These are phyloP conservation scores for Venusia cambrica DNA, from an alignment of 2,888 invertebrate species.

Conservation along the genomic window DNA sequence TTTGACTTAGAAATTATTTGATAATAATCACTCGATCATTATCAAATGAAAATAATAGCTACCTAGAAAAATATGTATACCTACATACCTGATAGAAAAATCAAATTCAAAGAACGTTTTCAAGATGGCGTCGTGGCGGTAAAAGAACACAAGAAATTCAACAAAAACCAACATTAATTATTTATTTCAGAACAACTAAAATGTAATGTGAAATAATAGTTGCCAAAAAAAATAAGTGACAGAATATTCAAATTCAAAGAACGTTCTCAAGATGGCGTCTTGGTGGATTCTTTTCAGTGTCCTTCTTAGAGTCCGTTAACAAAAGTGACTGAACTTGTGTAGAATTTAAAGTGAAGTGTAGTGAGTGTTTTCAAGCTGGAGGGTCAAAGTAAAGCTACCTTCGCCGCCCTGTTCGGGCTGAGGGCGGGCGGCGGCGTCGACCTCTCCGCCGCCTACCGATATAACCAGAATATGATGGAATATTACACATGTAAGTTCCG, in stretches of 20 bases:
- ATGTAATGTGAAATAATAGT: conserved; percentile 1
- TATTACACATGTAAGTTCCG: conserved; percentile 97
- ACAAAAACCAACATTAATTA: neutral
- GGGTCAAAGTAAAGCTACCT: conserved; percentile 83
- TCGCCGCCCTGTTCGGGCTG: conserved; percentile 84
- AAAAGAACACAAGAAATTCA: neutral
- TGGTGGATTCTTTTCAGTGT: conserved; percentile 35
- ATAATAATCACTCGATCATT: too few relatives aligned
- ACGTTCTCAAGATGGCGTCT: conserved; percentile 33
- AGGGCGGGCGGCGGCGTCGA: conserved; percentile 89
- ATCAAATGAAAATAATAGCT: neutral
- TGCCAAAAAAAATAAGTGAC: conserved; percentile 1
- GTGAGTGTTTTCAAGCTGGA: conserved; percentile 81
- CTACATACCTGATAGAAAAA: neutral
- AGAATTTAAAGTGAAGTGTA: conserved; percentile 41
- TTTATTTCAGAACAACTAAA: neutral
- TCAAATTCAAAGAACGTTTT: conserved; percentile 12
- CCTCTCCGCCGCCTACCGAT: conserved; percentile 95
- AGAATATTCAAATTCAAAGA: conserved; percentile 10
- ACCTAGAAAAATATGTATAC: conserved; percentile 1
- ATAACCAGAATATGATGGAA: conserved; percentile 99
- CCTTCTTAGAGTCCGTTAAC: conserved; percentile 30
- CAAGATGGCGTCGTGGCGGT: conserved; percentile 37
- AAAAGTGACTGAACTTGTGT: conserved; percentile 30
- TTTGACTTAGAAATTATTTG: too few relatives aligned